Evolutionary conservation across 2,113 vertebrate species (phyloP).

Genomic region (Tragulus kanchil): DNA sequence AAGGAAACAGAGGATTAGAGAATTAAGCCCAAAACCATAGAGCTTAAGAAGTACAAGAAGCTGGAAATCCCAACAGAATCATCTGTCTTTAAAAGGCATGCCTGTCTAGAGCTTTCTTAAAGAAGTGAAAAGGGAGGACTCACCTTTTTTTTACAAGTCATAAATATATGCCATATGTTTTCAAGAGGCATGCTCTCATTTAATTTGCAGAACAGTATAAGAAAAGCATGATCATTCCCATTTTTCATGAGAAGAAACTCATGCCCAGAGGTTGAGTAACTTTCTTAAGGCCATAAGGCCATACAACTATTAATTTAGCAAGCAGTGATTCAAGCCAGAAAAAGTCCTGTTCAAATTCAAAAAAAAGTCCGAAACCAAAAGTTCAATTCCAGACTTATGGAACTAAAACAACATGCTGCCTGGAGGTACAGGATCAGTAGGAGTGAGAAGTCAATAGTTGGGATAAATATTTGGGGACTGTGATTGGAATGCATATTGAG

Average conservation of each 20-base stretch:
- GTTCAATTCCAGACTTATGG: background rate
- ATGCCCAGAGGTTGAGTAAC: background rate
- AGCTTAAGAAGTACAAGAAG: background rate
- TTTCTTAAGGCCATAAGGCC: background rate
- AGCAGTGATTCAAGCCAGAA: background rate
- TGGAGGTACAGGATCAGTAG: background rate
- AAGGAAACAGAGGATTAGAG: background rate
- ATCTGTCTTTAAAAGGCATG: background rate
- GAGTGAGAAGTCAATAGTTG: background rate
- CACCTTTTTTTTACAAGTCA: background rate
- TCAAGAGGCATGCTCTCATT: background rate
- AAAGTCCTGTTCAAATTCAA: too few species aligned
- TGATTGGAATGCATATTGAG: background rate
- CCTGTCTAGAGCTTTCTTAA: background rate
- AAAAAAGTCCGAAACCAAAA: background rate
- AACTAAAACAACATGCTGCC: background rate
- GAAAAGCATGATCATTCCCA: background rate
- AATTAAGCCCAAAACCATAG: background rate
- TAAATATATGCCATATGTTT: background rate
- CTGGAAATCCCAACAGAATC: background rate
- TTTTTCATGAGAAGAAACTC: background rate
- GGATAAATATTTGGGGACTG: background rate
- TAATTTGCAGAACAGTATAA: slow-evolving; percentile 18
- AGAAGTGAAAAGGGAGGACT: background rate
- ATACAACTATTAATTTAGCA: slow-evolving; percentile 3